These are phyloP conservation scores for Pipistrellus pipistrellus DNA, from an alignment of 2,797 vertebrate species.

Conservation along the genomic window DNA sequence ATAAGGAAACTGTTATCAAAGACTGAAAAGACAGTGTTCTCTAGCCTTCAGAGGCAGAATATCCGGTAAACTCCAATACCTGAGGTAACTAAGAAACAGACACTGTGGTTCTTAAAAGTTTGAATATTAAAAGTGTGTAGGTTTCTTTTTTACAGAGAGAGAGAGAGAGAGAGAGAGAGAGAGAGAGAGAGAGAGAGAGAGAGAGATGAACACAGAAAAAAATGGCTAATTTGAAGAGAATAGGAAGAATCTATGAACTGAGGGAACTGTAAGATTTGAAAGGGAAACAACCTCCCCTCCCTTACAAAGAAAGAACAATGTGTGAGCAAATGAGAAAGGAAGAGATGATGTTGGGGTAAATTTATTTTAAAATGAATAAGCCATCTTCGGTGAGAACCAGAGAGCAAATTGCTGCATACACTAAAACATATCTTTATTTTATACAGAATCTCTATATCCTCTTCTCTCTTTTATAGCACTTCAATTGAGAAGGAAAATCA, in stretches of 20 bases:
- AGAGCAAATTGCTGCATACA: background rate
- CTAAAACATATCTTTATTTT: slow-evolving; percentile 39
- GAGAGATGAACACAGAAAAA: background rate
- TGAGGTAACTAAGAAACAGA: background rate
- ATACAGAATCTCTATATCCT: slow-evolving; percentile 29
- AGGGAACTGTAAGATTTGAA: background rate
- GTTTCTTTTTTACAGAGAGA: background rate
- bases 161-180: background rate
- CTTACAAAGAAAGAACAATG: background rate
- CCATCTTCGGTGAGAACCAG: slow-evolving; percentile 8
- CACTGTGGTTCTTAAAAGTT: background rate
- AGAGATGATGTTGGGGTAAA: background rate
- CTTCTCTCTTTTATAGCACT: background rate
- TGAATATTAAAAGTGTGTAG: background rate
- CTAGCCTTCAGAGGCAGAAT: background rate
- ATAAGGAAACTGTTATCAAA: background rate
- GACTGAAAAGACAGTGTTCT: background rate
- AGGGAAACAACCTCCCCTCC: background rate
- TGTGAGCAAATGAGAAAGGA: background rate
- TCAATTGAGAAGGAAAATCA: slow-evolving; percentile 62
- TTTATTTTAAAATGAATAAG: slow-evolving; percentile 53
- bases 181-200: background rate
- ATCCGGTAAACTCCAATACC: background rate
- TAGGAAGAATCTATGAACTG: background rate
- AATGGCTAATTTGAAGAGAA: background rate